phyloP scores from a whole-genome alignment of 2,113 vertebrate genomes.

The Carassius auratus region DNA sequence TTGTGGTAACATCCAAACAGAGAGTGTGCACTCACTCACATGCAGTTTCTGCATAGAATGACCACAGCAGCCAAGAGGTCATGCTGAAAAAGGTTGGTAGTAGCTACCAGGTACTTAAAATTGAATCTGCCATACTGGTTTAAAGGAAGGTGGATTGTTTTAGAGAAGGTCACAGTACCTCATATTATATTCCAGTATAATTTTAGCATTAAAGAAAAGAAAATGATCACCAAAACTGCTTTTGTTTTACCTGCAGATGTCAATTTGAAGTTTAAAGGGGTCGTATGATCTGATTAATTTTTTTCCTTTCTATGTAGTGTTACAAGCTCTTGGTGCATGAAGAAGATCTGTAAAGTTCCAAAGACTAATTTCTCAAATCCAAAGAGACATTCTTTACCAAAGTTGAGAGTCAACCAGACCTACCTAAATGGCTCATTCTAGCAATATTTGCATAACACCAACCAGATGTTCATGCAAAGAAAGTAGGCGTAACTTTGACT shows the following conservation, averaged over 20 bases:
- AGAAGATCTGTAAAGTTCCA: too few species aligned
- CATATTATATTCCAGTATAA: neutral
- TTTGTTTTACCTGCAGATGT: neutral
- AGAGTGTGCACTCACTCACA: neutral
- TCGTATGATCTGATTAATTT: too few species aligned
- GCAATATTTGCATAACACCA: too few species aligned
- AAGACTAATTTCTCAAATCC: too few species aligned
- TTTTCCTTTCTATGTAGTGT: too few species aligned
- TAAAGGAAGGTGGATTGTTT: neutral
- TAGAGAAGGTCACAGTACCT: neutral
- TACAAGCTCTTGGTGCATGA: too few species aligned
- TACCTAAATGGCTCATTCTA: too few species aligned
- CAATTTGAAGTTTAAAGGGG: neutral
- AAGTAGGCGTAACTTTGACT: too few species aligned
- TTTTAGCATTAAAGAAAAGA: neutral
- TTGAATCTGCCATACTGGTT: neutral
- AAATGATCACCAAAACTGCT: neutral
- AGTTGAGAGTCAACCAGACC: too few species aligned
- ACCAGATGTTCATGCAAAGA: too few species aligned
- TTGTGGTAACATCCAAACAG: neutral
- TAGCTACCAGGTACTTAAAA: neutral
- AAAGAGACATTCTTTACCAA: too few species aligned
- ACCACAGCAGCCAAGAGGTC: neutral
- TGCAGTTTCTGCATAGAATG: neutral
- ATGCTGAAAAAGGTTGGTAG: neutral